A percentile compares a stretch with the other conserved stretches of the same genome.
Conservation (phyloP, 2,888 invertebrate genomes). For the Calameuta idolon region DNA sequence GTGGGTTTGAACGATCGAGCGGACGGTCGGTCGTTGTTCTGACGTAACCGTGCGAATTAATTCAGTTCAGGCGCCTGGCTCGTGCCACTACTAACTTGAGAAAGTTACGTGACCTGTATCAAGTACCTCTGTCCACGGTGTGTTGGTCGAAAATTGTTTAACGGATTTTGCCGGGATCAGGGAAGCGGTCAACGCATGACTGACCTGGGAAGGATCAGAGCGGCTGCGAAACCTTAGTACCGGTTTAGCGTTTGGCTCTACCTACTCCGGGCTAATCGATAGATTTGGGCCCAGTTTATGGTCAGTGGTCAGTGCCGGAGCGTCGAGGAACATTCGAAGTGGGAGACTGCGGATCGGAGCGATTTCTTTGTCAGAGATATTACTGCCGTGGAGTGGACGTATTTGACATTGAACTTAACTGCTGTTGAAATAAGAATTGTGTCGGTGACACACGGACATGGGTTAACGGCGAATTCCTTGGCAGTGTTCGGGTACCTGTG, state of each 20-base stretch:
- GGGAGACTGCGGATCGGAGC: not conserved
- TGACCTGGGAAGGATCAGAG: not conserved
- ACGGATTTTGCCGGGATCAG: not conserved
- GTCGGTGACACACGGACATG: not conserved
- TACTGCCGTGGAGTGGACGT: not conserved
- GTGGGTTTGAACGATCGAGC: not conserved
- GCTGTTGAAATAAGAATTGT: not conserved
- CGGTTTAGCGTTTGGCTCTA: not conserved
- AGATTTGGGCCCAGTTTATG: not conserved
- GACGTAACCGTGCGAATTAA: constrained; percentile 56
- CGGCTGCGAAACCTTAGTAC: not conserved
- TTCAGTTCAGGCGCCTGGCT: constrained; percentile 49
- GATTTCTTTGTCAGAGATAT: not conserved
- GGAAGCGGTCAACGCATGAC: not conserved
- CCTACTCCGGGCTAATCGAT: not conserved
- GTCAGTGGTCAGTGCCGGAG: not conserved
- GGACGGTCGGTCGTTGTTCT: constrained; percentile 26
- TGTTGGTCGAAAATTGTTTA: constrained; percentile 10
- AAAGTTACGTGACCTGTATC: constrained; percentile 55
- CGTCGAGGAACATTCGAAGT: not conserved
- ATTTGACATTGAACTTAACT: not conserved
- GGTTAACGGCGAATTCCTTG: not conserved
- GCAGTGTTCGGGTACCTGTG: not conserved
- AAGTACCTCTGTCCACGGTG: constrained; percentile 36
- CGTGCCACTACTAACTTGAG: constrained; percentile 41